Evolutionary conservation across 2,888 invertebrate genomes (phyloP).

Genomic region (Polydrusus pterygomalis): DNA sequence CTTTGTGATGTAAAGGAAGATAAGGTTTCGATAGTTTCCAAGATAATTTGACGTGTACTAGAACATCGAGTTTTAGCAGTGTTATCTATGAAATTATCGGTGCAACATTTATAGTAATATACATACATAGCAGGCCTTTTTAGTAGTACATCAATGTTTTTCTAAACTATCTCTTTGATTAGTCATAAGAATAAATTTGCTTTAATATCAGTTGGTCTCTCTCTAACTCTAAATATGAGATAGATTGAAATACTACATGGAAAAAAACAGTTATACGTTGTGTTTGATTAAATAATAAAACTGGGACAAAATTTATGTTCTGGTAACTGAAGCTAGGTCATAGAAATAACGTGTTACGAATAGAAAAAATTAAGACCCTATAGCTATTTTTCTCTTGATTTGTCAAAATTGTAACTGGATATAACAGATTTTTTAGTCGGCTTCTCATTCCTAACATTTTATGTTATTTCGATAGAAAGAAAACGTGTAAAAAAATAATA

Average conservation of each 20-base stretch:
- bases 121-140: slow-evolving; percentile 5
- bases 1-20: slow-evolving; percentile 47
- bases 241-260: background rate
- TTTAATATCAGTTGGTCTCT: background rate
- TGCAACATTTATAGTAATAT: slow-evolving; percentile 22
- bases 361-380: background rate
- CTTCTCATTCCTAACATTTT: background rate
- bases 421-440: too few species aligned
- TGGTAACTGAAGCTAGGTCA: slow-evolving; percentile 61
- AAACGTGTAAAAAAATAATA: background rate
- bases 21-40: background rate
- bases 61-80: slow-evolving; percentile 20
- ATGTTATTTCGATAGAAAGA: background rate
- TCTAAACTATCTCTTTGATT: slow-evolving; percentile 51
- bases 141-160: slow-evolving; percentile 43
- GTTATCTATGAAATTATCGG: slow-evolving; percentile 33
- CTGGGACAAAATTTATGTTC: slow-evolving; percentile 65
- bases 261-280: too few species aligned
- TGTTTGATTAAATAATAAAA: slow-evolving; percentile 58
- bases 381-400: background rate
- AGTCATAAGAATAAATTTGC: background rate
- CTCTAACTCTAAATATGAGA: background rate
- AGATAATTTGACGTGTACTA: slow-evolving; percentile 15
- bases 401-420: too few species aligned
- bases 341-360: too few species aligned